A percentile compares a stretch with the other conserved stretches of the same genome.
phyloP scores from a whole-genome alignment of 1,140 invertebrate genomes.

The Caenorhabditis latens region DNA sequence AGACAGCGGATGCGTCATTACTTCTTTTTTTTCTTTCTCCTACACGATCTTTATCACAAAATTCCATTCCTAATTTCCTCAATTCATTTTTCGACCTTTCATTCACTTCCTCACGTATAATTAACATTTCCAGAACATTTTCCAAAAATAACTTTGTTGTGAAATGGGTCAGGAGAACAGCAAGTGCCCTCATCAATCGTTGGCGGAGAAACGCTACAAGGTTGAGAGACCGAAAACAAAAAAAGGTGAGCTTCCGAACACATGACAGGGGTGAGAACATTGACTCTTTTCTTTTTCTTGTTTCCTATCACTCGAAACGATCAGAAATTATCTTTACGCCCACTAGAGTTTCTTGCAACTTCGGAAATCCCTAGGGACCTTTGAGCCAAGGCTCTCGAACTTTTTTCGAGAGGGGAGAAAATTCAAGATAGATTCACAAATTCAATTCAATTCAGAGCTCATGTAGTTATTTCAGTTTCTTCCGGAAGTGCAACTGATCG shows the following conservation, averaged over 20 bases:
- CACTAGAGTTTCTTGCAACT: conserved; percentile 1
- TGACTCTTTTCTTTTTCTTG: neutral
- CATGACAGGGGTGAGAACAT: neutral
- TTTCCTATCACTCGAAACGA: neutral
- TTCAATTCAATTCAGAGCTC: neutral
- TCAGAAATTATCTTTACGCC: conserved; percentile 21
- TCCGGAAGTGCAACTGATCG: conserved; percentile 42
- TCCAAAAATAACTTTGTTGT: neutral
- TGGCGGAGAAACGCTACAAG: conserved; percentile 58
- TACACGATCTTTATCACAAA: conserved; percentile 11
- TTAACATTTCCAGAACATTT: neutral
- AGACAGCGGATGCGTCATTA: conserved; percentile 18
- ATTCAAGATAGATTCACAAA: neutral
- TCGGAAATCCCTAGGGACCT: neutral
- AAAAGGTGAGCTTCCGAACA: conserved; percentile 31
- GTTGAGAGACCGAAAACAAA: conserved; percentile 58
- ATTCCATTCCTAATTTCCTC: neutral
- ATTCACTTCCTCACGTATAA: neutral
- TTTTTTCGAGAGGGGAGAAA: neutral
- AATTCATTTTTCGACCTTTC: neutral
- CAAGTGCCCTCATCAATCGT: conserved; percentile 41
- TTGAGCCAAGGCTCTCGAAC: neutral
- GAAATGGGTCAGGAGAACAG: conserved; percentile 59
- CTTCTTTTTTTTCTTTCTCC: neutral
- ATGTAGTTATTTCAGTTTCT: conserved; percentile 6